A percentile compares a stretch with the other conserved stretches of the same genome.
phyloP scores from a whole-genome alignment of 2,797 vertebrate species.

The Arrhamphus sclerolepis region DNA sequence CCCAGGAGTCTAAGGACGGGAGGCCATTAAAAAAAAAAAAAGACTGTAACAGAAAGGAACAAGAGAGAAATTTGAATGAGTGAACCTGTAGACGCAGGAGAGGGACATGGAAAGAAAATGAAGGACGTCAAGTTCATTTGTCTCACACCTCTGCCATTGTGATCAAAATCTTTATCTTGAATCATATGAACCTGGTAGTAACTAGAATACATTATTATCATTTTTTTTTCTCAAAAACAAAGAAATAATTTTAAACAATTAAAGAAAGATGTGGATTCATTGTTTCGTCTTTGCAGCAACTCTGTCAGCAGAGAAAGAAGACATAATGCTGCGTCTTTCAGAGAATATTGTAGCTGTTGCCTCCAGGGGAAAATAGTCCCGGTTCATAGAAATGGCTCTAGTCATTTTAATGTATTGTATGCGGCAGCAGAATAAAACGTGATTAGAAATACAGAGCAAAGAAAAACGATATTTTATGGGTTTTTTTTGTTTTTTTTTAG shows the following conservation, averaged over 20 bases:
- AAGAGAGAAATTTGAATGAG: conserved; percentile 12
- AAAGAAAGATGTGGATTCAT: conserved; percentile 16
- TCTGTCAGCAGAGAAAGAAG: conserved; percentile 42
- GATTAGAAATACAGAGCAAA: background rate
- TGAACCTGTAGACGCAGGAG: conserved; percentile 2
- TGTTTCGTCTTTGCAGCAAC: conserved; percentile 20
- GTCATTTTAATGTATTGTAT: conserved; percentile 31
- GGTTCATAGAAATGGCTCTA: conserved; percentile 39
- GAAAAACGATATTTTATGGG: background rate
- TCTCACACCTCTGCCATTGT: conserved; percentile 16
- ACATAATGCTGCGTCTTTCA: conserved; percentile 30
- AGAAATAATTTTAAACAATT: too few relatives aligned
- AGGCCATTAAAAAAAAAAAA: conserved; percentile 45
- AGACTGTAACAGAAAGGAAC: conserved; percentile 36
- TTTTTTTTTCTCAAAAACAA: too few relatives aligned
- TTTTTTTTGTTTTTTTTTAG: background rate
- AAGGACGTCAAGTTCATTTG: background rate
- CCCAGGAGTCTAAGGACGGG: conserved; percentile 48
- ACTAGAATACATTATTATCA: conserved; percentile 4
- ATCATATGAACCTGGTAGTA: conserved; percentile 4
- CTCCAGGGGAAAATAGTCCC: conserved; percentile 35
- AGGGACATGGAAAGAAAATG: background rate
- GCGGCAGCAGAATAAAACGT: conserved; percentile 11
- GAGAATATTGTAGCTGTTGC: conserved; percentile 2
- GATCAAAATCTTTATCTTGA: conserved; percentile 31